A percentile compares a stretch with the other conserved stretches of the same genome.
These are phyloP conservation scores for Tadarida brasiliensis DNA, from an alignment of 2,797 vertebrate species.

Conservation along the genomic window DNA sequence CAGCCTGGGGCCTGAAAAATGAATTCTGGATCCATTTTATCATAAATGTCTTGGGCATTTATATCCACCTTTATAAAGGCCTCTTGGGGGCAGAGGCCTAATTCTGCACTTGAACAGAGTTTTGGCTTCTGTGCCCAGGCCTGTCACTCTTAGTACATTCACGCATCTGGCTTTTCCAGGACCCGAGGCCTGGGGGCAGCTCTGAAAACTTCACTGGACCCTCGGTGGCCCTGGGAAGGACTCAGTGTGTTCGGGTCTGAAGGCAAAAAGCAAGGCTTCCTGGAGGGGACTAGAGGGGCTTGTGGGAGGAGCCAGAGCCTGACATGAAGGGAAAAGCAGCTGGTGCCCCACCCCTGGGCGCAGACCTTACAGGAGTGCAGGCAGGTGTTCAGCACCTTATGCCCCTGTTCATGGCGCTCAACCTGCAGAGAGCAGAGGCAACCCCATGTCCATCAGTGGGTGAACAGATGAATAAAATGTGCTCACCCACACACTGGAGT, in stretches of 20 bases:
- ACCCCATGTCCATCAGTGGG: neutral
- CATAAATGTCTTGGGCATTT: neutral
- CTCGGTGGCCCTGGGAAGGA: neutral
- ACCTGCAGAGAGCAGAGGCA: rapidly evolving
- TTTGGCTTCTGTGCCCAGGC: conserved; percentile 72
- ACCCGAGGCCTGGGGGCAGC: neutral
- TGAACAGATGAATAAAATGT: too few relatives aligned
- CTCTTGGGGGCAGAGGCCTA: conserved; percentile 72
- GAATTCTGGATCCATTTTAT: conserved; percentile 55
- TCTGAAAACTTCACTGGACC: neutral
- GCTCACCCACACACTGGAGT: neutral
- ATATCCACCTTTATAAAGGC: conserved; percentile 75
- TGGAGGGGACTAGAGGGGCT: neutral
- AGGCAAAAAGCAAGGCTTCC: neutral
- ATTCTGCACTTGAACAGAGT: conserved; percentile 79
- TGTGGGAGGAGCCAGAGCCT: neutral
- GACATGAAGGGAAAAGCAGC: neutral
- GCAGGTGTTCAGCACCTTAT: neutral
- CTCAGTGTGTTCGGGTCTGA: neutral
- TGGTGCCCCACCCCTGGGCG: neutral
- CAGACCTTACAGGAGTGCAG: neutral
- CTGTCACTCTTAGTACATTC: conserved; percentile 29
- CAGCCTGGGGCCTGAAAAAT: neutral
- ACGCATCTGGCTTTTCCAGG: conserved; percentile 76
- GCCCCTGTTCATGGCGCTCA: neutral